Conservation (phyloP, 2,888 invertebrate genomes). For the Leptopilina syphax region DNA sequence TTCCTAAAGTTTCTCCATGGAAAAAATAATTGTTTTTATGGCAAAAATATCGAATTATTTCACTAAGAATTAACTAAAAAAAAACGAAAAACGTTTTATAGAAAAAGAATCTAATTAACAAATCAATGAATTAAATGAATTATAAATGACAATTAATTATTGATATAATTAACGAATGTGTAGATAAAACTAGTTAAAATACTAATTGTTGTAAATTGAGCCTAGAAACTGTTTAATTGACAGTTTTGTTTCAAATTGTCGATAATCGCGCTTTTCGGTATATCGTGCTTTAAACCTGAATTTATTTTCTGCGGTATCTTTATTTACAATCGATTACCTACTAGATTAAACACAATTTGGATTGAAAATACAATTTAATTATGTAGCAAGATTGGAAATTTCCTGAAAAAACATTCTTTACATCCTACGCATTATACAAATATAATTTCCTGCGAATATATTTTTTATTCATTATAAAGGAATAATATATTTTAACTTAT, state of each 20-base stretch:
- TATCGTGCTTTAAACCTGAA: slow-evolving; percentile 24
- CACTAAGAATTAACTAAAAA: too few relatives aligned
- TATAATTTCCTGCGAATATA: too few relatives aligned
- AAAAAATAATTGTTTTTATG: too few relatives aligned
- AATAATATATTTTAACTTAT: not conserved
- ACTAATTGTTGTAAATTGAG: slow-evolving; percentile 22
- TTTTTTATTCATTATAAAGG: too few relatives aligned
- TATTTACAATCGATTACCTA: not conserved
- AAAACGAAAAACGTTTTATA: too few relatives aligned
- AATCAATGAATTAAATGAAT: not conserved
- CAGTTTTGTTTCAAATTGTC: not conserved
- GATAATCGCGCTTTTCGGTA: not conserved
- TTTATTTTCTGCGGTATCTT: not conserved
- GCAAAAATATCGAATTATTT: too few relatives aligned
- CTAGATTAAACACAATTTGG: slow-evolving; percentile 1
- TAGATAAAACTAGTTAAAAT: not conserved
- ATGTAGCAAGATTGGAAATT: not conserved
- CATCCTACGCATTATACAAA: not conserved
- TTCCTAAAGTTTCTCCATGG: too few relatives aligned
- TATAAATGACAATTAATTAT: not conserved
- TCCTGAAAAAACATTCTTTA: not conserved
- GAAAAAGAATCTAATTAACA: not conserved
- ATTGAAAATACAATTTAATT: not conserved
- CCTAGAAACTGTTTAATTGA: not conserved
- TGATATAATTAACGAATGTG: not conserved